phyloP scores from a whole-genome alignment of 2,797 vertebrate species.

The Bovichtus variegatus region DNA sequence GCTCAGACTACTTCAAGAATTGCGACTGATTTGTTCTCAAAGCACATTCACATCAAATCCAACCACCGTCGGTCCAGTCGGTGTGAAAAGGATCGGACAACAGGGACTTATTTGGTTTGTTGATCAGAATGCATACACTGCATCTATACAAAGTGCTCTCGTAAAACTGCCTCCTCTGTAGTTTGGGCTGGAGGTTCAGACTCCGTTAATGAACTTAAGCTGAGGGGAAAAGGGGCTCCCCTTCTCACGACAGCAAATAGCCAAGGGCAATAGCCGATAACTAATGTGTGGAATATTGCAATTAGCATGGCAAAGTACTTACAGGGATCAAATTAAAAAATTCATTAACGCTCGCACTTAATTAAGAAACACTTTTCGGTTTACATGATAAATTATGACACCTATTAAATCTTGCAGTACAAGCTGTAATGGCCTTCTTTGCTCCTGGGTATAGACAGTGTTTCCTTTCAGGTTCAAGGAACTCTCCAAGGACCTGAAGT shows the following conservation, averaged over 20 bases:
- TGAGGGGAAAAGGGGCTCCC: constrained; percentile 82
- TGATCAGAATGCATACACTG: not conserved
- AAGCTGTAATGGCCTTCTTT: constrained; percentile 94
- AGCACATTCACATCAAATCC: not conserved
- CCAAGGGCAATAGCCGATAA: constrained; percentile 99
- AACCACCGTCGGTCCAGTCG: not conserved
- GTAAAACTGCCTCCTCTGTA: constrained; percentile 1
- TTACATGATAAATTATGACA: constrained; percentile 99
- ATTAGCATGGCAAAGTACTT: constrained; percentile 99
- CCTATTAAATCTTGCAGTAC: constrained; percentile 99
- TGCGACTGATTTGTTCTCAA: not conserved
- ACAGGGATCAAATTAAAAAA: constrained; percentile 99
- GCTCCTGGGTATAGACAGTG: constrained; percentile 91
- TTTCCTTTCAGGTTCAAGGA: constrained; percentile 90
- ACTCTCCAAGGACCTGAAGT: constrained; percentile 87
- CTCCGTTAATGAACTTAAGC: constrained; percentile 91
- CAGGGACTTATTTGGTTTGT: not conserved
- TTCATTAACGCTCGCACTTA: constrained; percentile 99
- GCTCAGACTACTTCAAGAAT: constrained; percentile 14
- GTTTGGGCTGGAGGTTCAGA: constrained; percentile 56
- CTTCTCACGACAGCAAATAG: constrained; percentile 95
- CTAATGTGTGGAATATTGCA: constrained; percentile 99
- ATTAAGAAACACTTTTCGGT: constrained; percentile 99
- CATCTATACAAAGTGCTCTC: not conserved
- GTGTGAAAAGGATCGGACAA: not conserved